A percentile compares a stretch with the other conserved stretches of the same genome.
phyloP scores from a whole-genome alignment of 1,140 invertebrate genomes.

The Bombus huntii region DNA sequence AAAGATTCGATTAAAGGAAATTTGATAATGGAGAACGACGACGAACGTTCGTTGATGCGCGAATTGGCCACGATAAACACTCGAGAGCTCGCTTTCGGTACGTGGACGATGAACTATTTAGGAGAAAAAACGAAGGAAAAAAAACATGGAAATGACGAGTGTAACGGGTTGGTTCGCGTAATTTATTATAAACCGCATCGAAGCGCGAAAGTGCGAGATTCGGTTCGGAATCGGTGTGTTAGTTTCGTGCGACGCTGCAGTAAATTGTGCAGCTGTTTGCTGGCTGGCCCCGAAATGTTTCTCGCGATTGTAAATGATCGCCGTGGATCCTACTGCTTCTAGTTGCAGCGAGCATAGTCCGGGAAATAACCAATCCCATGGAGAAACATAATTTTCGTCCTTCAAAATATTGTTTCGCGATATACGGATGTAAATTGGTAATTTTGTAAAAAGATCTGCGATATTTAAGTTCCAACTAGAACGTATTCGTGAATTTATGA shows the following conservation, averaged over 20 bases:
- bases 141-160: not conserved
- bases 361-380: not conserved
- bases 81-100: not conserved
- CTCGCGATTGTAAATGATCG: conserved; percentile 24
- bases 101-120: not conserved
- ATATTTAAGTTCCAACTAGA: not conserved
- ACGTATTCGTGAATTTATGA: not conserved
- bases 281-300: not conserved
- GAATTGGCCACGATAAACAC: not conserved
- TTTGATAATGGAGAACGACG: not conserved
- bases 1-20: not conserved
- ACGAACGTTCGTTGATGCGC: conserved; percentile 6
- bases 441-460: not conserved
- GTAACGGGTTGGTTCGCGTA: not conserved
- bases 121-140: not conserved
- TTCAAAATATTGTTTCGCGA: not conserved
- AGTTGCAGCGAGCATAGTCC: not conserved
- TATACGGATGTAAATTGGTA: not conserved
- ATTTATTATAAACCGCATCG: conserved; percentile 24
- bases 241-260: not conserved
- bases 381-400: not conserved
- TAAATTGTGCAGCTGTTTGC: conserved; percentile 20
- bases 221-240: conserved; percentile 5
- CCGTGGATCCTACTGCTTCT: not conserved
- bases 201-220: conserved; percentile 11